Conservation (phyloP, 2,113 vertebrate genomes). For the Ceyx cyanopectus region DNA sequence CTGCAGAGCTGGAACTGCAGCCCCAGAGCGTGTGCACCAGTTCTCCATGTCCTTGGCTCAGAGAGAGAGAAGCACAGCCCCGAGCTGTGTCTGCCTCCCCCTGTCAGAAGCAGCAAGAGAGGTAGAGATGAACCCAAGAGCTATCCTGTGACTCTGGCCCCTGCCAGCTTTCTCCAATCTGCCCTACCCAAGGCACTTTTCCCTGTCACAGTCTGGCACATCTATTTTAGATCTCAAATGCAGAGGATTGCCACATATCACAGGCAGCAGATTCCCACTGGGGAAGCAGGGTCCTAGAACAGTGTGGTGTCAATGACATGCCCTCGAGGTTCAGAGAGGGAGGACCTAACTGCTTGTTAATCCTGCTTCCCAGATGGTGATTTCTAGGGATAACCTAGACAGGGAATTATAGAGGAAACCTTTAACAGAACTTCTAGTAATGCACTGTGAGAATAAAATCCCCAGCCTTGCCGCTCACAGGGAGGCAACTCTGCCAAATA, state of each 20-base stretch:
- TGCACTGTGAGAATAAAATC: conserved; percentile 34
- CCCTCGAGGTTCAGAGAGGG: conserved; percentile 33
- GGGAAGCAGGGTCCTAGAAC: neutral
- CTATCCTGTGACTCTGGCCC: neutral
- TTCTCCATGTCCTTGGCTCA: neutral
- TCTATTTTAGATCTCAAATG: conserved; percentile 6
- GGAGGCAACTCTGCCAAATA: neutral
- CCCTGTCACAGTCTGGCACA: neutral
- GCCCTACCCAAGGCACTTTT: conserved; percentile 3
- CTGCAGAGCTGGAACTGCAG: neutral
- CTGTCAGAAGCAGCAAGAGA: neutral
- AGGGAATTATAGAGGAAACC: conserved; percentile 2
- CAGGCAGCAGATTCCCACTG: conserved; percentile 14
- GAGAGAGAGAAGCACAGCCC: neutral
- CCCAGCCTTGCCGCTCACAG: neutral
- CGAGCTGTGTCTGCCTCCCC: fast-evolving
- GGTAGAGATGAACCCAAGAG: neutral
- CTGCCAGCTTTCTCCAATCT: neutral
- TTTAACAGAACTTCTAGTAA: conserved; percentile 29
- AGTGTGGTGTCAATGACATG: neutral
- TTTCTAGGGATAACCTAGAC: conserved; percentile 56
- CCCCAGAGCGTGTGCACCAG: neutral
- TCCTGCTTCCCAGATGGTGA: conserved; percentile 43
- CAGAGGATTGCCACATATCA: neutral
- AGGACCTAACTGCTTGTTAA: conserved; percentile 28